phyloP scores from a whole-genome alignment of 2,797 vertebrate genomes.

The Hapalemur alaotrensis region DNA sequence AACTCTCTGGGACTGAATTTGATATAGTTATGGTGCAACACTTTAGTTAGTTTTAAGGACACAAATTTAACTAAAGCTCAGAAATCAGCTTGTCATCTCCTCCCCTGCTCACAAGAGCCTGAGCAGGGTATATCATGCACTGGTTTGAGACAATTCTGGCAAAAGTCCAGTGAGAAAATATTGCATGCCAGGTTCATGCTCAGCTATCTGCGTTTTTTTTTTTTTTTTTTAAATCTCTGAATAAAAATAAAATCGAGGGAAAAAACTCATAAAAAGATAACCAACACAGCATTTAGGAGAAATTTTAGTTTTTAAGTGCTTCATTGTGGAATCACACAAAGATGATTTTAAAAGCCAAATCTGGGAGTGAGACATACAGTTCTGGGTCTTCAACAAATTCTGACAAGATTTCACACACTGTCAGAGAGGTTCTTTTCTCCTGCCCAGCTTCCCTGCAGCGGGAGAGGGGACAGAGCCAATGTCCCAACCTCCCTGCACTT shows the following conservation, averaged over 20 bases:
- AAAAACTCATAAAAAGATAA: constrained; percentile 9
- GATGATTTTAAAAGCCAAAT: constrained; percentile 69
- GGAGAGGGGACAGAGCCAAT: constrained; percentile 69
- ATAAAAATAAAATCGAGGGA: not conserved
- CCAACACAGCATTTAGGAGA: not conserved
- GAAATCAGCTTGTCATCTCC: not conserved
- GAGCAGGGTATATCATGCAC: not conserved
- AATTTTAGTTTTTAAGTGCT: not conserved
- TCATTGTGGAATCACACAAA: constrained; percentile 34
- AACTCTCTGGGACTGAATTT: not conserved
- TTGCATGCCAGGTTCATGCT: constrained; percentile 35
- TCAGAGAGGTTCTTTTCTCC: constrained; percentile 70
- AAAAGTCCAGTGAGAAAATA: constrained; percentile 43
- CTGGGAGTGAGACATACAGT: constrained; percentile 67
- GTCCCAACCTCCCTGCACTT: constrained; percentile 60
- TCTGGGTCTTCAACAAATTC: constrained; percentile 66
- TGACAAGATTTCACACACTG: constrained; percentile 78
- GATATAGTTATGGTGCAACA: not conserved
- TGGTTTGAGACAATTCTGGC: constrained; percentile 51
- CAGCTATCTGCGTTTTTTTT: not conserved
- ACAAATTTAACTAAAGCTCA: constrained; percentile 48
- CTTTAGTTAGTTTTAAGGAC: constrained; percentile 29
- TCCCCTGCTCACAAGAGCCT: not conserved
- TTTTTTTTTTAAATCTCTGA: not conserved
- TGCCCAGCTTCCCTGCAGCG: constrained; percentile 63